Evolutionary conservation across 2,113 vertebrate genomes (phyloP).

Genomic region (Stigmatopora nigra): DNA sequence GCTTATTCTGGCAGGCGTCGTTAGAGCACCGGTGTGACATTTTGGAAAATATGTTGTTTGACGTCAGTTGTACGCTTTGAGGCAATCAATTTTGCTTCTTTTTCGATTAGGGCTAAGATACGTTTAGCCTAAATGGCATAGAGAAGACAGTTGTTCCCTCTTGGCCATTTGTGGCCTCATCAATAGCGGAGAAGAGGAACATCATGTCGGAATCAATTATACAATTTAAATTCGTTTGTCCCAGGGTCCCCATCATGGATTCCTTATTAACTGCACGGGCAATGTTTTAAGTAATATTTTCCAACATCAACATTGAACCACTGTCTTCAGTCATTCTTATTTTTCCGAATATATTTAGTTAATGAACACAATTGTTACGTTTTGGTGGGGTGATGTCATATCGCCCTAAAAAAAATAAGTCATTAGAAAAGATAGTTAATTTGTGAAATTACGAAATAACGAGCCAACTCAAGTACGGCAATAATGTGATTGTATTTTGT

Average conservation of each 20-base stretch:
- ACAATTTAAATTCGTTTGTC: background rate
- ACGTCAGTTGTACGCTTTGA: background rate
- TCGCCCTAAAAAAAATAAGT: background rate
- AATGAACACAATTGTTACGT: no score
- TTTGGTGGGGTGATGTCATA: no score
- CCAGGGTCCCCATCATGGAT: background rate
- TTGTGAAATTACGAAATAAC: background rate
- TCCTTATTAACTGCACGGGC: background rate
- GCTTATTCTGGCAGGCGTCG: background rate
- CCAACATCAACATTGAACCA: background rate
- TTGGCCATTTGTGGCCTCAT: background rate
- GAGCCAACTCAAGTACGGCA: background rate
- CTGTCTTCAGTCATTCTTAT: background rate
- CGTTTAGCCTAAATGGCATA: conserved; percentile 6
- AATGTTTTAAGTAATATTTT: background rate
- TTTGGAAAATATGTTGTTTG: conserved; percentile 5
- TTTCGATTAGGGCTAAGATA: background rate
- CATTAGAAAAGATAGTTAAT: background rate
- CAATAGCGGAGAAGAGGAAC: background rate
- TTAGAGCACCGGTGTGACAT: conserved; percentile 2
- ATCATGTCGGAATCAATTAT: background rate
- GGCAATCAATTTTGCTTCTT: background rate
- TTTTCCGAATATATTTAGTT: background rate
- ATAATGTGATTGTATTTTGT: background rate
- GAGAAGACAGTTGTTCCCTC: background rate